Base-by-base conservation (phyloP, 2,888 invertebrate species). In the Chymomyza fuscimana region DNA sequence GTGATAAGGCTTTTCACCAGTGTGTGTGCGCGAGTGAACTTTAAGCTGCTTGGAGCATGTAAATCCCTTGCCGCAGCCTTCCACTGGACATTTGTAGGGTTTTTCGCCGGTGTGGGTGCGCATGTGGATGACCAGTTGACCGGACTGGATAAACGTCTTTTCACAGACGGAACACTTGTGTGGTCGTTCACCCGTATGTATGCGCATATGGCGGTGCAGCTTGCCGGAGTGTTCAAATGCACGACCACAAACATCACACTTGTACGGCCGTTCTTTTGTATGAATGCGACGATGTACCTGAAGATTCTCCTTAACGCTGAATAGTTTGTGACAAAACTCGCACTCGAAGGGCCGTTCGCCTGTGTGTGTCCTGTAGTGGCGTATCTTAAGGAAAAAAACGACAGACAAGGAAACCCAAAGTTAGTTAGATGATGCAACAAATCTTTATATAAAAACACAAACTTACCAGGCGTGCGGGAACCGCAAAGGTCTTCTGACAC, bases 201-300 rank as follows among this genome's bases (percentile, higher is more conserved):
- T 97, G 72, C 97, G 93, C 94, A 97, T 97, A 92, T 97, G 97
- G 32, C 97, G 94, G 90, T 97, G 97, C 68, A 97, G 92, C 90
- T 97, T 97, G 5, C 97, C 97, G 70, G 96, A 96, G 91, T 97
- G 97, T 91, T 97, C 97, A 89, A 97, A 97, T 0, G 97, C 97
- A 5, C 97, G 94, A 12, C 95, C 96, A 91, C 97, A 97, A 4
- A 97, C 96, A 74, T 96, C 95, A 89, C 97, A 97, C 87, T 97
- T 95, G 92, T 97, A 97, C 0, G 97, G 97, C 1, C 97, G 94
- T 91, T 97, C 97, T 92, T 97, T 97, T 71, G 97, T 97, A 91
- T 97, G 97, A 78, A 97, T 97, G 71, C 97, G 94, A 54, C 95
- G 93, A 91, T 97, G 97, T 15, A 97, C 97, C 92, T 97, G 97